These are phyloP conservation scores for Chelmon rostratus DNA, from an alignment of 2,797 vertebrate species.

Conservation along the genomic window DNA sequence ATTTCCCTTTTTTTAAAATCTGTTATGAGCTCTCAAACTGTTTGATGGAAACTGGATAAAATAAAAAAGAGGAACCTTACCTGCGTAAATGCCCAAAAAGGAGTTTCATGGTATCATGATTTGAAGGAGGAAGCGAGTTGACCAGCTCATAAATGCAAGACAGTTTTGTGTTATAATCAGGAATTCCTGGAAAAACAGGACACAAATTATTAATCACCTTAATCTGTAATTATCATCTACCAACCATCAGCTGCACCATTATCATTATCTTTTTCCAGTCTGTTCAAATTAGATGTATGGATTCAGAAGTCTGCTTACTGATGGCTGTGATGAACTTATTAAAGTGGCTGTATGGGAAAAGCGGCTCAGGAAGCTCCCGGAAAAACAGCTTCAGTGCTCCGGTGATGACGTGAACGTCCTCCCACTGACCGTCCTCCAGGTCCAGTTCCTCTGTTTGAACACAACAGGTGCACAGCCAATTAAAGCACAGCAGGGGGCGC, in stretches of 20 bases:
- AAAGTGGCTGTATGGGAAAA: constrained; percentile 93
- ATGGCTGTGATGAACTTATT: constrained; percentile 83
- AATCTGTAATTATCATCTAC: neutral
- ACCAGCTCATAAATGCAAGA: constrained; percentile 87
- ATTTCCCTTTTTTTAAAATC: neutral
- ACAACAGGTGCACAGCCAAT: constrained; percentile 14
- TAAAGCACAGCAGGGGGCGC: constrained; percentile 63
- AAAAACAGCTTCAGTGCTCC: constrained; percentile 97
- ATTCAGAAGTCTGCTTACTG: constrained; percentile 62
- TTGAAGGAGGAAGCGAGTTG: constrained; percentile 85
- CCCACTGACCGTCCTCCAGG: constrained; percentile 94
- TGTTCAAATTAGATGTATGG: too few species aligned
- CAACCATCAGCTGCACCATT: neutral
- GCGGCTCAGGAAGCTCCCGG: constrained; percentile 93
- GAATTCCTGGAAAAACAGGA: constrained; percentile 82
- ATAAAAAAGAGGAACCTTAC: constrained; percentile 74
- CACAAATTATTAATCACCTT: neutral
- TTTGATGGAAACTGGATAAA: neutral
- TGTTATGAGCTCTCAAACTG: neutral
- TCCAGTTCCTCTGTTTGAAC: constrained; percentile 90
- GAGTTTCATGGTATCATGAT: constrained; percentile 91
- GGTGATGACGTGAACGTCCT: constrained; percentile 95
- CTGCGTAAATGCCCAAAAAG: constrained; percentile 94
- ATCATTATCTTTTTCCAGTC: too few species aligned
- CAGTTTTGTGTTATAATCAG: constrained; percentile 83